phyloP scores from a whole-genome alignment of 2,888 invertebrate genomes.

The Rhodophaea formosa region DNA sequence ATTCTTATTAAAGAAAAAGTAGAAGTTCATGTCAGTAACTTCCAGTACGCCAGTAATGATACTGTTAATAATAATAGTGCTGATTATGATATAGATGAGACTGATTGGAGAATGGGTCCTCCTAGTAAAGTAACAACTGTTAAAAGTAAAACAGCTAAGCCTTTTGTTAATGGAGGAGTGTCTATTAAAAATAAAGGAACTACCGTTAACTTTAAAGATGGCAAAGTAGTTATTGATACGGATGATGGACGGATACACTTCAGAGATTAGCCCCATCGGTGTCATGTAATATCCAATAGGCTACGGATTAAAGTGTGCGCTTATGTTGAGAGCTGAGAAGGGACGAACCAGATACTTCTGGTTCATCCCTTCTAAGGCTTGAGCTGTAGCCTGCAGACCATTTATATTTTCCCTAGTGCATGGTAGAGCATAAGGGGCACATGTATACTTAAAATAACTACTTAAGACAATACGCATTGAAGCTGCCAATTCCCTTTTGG shows the following conservation, averaged over 20 bases:
- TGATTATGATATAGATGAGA: slow-evolving; percentile 41
- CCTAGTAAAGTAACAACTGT: neutral
- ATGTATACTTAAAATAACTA: too few relatives aligned
- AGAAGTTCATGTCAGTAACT: slow-evolving; percentile 38
- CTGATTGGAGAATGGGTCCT: slow-evolving; percentile 45
- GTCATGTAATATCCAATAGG: too few relatives aligned
- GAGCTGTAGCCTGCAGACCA: too few relatives aligned
- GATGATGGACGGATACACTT: slow-evolving; percentile 2
- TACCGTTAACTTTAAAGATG: neutral
- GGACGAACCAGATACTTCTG: too few relatives aligned
- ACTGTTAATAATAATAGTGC: slow-evolving; percentile 22
- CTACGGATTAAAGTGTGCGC: too few relatives aligned
- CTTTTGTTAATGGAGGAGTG: neutral
- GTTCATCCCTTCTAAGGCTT: too few relatives aligned
- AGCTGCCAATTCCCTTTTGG: too few relatives aligned
- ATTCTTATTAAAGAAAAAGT: slow-evolving; percentile 49
- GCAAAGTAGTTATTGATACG: neutral
- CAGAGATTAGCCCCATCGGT: neutral
- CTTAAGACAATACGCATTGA: too few relatives aligned
- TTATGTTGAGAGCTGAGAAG: too few relatives aligned
- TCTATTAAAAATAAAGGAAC: neutral
- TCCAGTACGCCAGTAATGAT: slow-evolving; percentile 25
- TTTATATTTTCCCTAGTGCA: too few relatives aligned
- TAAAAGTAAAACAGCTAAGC: neutral
- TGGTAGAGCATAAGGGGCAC: too few relatives aligned